Evolutionary conservation across 1,140 invertebrate genomes (phyloP).

Genomic region (Amyelois transitella): DNA sequence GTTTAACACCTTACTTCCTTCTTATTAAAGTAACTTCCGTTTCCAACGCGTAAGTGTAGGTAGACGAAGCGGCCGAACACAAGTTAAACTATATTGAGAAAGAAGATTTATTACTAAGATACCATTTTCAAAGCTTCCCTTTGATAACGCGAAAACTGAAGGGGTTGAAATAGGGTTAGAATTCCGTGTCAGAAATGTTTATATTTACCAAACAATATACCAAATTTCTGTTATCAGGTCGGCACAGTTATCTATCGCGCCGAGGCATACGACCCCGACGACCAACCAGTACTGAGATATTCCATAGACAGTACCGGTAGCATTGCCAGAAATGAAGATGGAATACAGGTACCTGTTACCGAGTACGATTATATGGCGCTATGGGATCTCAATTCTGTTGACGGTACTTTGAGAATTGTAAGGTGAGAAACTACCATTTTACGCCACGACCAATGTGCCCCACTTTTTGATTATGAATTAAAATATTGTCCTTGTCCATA

Average conservation of each 20-base stretch:
- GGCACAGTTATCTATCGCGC: constrained; percentile 81
- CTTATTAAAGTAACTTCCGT: too few species aligned
- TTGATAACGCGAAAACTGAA: too few species aligned
- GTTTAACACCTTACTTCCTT: too few species aligned
- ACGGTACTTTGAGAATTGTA: constrained; percentile 81
- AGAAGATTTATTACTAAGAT: too few species aligned
- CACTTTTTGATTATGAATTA: neutral
- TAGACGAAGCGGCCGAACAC: too few species aligned
- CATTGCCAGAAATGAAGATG: constrained; percentile 87
- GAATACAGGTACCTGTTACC: constrained; percentile 78
- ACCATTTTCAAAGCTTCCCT: too few species aligned
- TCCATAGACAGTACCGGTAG: constrained; percentile 81
- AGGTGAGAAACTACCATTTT: constrained; percentile 28
- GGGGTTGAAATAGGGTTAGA: too few species aligned
- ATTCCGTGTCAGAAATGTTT: too few species aligned
- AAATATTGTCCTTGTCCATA: too few species aligned
- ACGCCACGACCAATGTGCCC: neutral
- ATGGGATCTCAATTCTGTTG: constrained; percentile 84
- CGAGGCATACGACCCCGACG: constrained; percentile 86
- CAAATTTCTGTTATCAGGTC: constrained; percentile 67
- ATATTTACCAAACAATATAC: too few species aligned
- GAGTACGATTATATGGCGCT: constrained; percentile 84
- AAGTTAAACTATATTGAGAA: too few species aligned
- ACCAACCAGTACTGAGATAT: constrained; percentile 84
- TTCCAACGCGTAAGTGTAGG: too few species aligned